phyloP scores from a whole-genome alignment of 2,888 invertebrate genomes.

The Leucania comma region DNA sequence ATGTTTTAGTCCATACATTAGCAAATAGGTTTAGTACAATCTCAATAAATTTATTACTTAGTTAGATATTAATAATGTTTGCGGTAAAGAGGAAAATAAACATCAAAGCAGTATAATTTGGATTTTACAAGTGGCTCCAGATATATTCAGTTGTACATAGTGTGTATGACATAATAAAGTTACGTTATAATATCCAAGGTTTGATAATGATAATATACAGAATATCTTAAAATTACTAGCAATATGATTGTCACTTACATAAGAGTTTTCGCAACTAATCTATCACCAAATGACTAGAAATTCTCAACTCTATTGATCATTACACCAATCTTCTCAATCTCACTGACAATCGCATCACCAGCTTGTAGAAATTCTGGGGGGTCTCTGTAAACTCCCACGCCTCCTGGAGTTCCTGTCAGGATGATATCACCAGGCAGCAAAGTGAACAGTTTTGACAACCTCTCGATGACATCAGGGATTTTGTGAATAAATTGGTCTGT shows the following conservation, averaged over 20 bases:
- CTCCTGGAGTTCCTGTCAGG: conserved; percentile 95
- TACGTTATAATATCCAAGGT: not conserved
- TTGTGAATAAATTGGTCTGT: conserved; percentile 95
- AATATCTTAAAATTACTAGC: not conserved
- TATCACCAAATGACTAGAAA: conserved; percentile 49
- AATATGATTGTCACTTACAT: not conserved
- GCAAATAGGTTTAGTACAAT: not conserved
- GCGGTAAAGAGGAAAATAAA: not conserved
- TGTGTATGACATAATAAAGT: not conserved
- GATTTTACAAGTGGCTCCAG: not conserved
- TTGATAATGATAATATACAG: not conserved
- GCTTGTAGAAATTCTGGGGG: conserved; percentile 94
- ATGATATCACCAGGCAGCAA: conserved; percentile 96
- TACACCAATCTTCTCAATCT: conserved; percentile 75
- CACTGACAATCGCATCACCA: conserved; percentile 94
- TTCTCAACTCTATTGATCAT: conserved; percentile 70
- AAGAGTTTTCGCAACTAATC: not conserved
- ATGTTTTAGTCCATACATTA: conserved; percentile 5
- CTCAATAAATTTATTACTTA: conserved; percentile 2
- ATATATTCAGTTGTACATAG: not conserved
- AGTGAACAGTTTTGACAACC: conserved; percentile 92
- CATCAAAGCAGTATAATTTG: not conserved
- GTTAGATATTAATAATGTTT: not conserved
- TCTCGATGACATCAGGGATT: conserved; percentile 93
- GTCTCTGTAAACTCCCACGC: conserved; percentile 92